Evolutionary conservation across 1,140 invertebrate genomes (phyloP).

Genomic region (Bilobella aurantiaca): DNA sequence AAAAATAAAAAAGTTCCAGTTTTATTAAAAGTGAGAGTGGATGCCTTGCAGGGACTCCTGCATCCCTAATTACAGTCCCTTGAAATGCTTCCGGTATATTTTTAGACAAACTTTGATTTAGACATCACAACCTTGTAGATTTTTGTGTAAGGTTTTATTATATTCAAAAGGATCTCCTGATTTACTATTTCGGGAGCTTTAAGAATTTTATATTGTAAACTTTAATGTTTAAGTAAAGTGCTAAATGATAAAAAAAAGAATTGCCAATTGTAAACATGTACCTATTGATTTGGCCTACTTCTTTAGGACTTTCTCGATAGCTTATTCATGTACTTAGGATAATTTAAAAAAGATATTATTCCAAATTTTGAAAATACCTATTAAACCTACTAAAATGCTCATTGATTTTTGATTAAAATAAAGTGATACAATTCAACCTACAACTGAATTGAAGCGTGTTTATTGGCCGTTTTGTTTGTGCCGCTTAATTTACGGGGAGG

Average conservation of each 20-base stretch:
- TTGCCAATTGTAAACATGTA: constrained; percentile 3
- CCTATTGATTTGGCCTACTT: no score
- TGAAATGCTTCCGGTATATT: background rate
- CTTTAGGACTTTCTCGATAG: no score
- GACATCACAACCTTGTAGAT: background rate
- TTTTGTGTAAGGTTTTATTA: background rate
- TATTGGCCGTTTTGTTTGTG: background rate
- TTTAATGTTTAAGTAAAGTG: background rate
- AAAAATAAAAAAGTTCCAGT: background rate
- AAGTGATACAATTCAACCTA: background rate
- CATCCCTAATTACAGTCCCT: background rate
- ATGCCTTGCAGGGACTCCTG: background rate
- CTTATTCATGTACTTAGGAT: no score
- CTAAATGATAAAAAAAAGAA: background rate
- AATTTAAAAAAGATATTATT: no score
- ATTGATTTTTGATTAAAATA: background rate
- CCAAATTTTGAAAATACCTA: no score
- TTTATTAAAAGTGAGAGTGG: background rate
- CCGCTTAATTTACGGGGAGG: no score
- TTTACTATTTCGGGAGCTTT: no score
- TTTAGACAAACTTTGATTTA: background rate
- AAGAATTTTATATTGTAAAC: no score
- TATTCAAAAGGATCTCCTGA: background rate
- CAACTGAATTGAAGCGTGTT: background rate
- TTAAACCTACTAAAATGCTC: background rate